Evolutionary conservation across 2,888 invertebrate species (phyloP).

Genomic region (Clusia tigrina): DNA sequence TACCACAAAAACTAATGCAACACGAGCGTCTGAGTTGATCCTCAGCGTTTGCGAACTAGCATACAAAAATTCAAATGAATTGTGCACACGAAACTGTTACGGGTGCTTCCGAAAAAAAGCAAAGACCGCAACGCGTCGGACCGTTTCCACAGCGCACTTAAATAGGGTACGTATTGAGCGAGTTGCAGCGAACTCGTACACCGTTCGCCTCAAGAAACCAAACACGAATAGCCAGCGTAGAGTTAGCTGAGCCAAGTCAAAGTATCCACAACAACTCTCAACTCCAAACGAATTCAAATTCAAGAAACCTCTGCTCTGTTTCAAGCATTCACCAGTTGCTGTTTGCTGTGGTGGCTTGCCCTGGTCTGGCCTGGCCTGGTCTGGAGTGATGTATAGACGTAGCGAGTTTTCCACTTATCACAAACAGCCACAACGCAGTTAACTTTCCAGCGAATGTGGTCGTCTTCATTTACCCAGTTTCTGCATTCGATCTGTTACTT

Average conservation of each 20-base stretch:
- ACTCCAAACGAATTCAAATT: conserved; percentile 9
- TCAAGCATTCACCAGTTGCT: no score
- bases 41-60: no score
- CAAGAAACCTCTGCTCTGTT: conserved; percentile 6
- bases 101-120: background rate
- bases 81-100: no score
- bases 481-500: conserved; percentile 7
- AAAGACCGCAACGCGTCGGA: background rate
- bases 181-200: conserved; percentile 45
- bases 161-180: background rate
- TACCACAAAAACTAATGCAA: background rate
- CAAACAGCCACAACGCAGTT: background rate
- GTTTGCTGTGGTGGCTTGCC: no score
- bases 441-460: no score
- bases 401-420: background rate
- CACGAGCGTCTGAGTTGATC: no score
- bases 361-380: no score
- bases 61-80: no score
- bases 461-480: conserved; percentile 22
- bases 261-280: conserved; percentile 8
- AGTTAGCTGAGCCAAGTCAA: conserved; percentile 27
- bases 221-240: conserved; percentile 59
- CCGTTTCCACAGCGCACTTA: background rate
- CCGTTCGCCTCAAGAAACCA: conserved; percentile 63
- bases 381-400: no score